Conservation (phyloP, 2,888 invertebrate species). For the Phyllotreta cruciferae region DNA sequence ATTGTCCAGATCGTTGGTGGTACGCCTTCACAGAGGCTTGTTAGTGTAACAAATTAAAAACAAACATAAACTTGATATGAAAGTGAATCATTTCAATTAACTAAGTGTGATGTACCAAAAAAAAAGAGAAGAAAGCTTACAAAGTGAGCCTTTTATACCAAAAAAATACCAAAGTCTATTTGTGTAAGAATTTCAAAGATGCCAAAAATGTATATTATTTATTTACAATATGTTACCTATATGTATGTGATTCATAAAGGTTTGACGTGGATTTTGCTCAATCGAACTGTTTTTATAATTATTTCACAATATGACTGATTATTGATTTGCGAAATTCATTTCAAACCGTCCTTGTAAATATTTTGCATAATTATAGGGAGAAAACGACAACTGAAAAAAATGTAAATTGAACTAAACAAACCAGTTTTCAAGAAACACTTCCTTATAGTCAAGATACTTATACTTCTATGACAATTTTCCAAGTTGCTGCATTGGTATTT, state of each 20-base stretch:
- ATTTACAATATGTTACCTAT: slow-evolving; percentile 62
- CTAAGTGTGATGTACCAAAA: slow-evolving; percentile 62
- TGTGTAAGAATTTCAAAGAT: slow-evolving; percentile 69
- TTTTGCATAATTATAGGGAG: slow-evolving; percentile 40
- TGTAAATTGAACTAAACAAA: slow-evolving; percentile 27
- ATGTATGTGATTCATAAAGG: slow-evolving; percentile 59
- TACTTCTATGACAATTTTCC: background rate
- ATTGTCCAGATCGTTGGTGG: slow-evolving; percentile 59
- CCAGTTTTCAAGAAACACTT: slow-evolving; percentile 35
- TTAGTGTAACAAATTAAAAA: slow-evolving; percentile 50
- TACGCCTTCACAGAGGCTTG: slow-evolving; percentile 59
- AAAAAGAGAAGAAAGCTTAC: slow-evolving; percentile 52
- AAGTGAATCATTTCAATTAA: slow-evolving; percentile 58
- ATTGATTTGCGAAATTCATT: slow-evolving; percentile 47
- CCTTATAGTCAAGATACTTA: slow-evolving; percentile 7
- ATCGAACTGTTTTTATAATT: slow-evolving; percentile 41
- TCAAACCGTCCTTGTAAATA: slow-evolving; percentile 45
- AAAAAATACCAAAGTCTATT: slow-evolving; percentile 68
- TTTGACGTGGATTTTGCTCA: slow-evolving; percentile 48
- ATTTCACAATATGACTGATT: slow-evolving; percentile 54
- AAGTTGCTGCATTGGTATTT: background rate
- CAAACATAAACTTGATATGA: slow-evolving; percentile 30
- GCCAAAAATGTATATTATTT: slow-evolving; percentile 65
- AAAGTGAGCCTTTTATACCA: slow-evolving; percentile 63
- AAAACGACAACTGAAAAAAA: slow-evolving; percentile 37